phyloP scores from a whole-genome alignment of 2,113 vertebrate species.

The Coracopsis vasa region DNA sequence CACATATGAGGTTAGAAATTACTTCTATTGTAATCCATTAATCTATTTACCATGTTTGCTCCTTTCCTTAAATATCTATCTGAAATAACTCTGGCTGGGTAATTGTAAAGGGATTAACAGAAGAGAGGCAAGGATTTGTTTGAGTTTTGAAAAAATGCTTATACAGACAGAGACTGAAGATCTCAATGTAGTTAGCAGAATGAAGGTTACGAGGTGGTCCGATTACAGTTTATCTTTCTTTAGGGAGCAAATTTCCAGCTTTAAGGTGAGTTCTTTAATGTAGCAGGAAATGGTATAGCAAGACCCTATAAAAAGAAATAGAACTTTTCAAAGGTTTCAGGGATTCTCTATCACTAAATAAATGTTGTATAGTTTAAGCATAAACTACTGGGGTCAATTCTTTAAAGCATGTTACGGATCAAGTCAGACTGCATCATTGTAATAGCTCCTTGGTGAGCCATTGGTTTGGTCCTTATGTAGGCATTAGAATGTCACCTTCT shows the following conservation, averaged over 20 bases:
- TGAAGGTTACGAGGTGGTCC: neutral
- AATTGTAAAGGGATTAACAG: neutral
- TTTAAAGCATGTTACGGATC: neutral
- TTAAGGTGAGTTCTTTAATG: neutral
- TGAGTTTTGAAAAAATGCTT: neutral
- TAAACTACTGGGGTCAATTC: constrained; percentile 21
- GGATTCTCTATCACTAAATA: neutral
- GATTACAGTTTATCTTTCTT: neutral
- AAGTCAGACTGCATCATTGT: neutral
- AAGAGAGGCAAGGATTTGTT: neutral
- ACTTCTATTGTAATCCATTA: neutral
- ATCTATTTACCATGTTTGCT: neutral
- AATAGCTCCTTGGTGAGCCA: neutral
- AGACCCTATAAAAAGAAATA: neutral
- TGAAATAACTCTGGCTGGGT: neutral
- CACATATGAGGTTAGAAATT: neutral
- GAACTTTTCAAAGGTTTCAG: neutral
- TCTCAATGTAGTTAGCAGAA: neutral
- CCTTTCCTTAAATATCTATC: neutral
- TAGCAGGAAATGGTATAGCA: neutral
- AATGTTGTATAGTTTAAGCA: neutral
- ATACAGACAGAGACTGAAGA: neutral
- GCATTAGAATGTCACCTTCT: constrained; percentile 6
- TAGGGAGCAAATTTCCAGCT: neutral
- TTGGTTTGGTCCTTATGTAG: neutral